Evolutionary conservation across 2,113 vertebrate genomes (phyloP).

Genomic region (Gymnobelideus leadbeateri): DNA sequence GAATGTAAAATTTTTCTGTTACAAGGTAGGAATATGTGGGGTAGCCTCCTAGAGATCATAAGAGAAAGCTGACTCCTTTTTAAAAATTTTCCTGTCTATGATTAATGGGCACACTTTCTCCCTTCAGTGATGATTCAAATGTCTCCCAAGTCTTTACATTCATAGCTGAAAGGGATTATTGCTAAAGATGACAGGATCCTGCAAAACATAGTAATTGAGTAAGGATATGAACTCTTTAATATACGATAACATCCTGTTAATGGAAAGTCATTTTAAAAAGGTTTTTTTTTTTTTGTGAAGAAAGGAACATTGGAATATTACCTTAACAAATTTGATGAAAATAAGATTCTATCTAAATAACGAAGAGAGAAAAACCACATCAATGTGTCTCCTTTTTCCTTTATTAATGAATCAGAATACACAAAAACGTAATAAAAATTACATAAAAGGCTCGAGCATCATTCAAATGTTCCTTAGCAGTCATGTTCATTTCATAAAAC

Average conservation of each 20-base stretch:
- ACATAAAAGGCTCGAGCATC: conserved; percentile 73
- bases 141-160: background rate
- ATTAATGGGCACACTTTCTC: background rate
- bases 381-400: conserved; percentile 50
- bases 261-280: background rate
- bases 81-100: background rate
- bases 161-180: background rate
- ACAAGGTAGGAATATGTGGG: background rate
- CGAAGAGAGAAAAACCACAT: background rate
- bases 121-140: background rate
- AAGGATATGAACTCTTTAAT: background rate
- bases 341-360: background rate
- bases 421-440: conserved; percentile 76
- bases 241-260: background rate
- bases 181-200: background rate
- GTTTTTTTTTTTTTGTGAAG: background rate
- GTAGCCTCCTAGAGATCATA: background rate
- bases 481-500: conserved; percentile 32
- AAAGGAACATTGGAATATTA: background rate
- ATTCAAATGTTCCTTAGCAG: conserved; percentile 32
- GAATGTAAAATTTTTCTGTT: background rate
- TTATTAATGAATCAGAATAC: conserved; percentile 78
- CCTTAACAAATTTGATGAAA: background rate
- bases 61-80: background rate
- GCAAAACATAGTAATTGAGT: background rate